Evolutionary conservation across 2,888 invertebrate species (phyloP), one percentile per base, ranked within the genome.

Genomic region (Leucophenga maculata): DNA sequence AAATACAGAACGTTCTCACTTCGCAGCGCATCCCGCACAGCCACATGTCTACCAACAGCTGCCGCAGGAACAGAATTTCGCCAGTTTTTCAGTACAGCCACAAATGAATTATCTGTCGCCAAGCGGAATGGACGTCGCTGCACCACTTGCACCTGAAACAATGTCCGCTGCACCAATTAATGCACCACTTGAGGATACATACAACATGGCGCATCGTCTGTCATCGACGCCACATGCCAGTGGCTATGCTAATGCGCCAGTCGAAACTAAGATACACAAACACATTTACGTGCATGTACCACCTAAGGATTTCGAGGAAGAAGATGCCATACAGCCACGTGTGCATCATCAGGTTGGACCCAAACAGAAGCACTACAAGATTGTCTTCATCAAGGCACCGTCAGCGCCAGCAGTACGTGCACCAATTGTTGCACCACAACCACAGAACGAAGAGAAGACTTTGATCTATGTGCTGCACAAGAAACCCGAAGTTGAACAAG

Each of bases 381-480:
- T 95, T 88, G 95, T 96, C 89, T 95, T 95, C 92, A 95, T 96
- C 90, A 95, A 95, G 91, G 95, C 95, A 65, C 95, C 95, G 78
- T 91, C 94, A 77, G 92, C 94, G 67, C 94, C 94, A 54, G 91
- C 93, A 66, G 93, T 94, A 60, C 93, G 93, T 72, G 93, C 93
- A 0, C 95, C 95, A 75, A 91, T 94, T 74, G 94, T 95, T 77
- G 94, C 95, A 68, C 89, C 93, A 22, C 92, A 93, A 85, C 92
- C 93, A 74, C 94, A 94, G 86, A 94, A 95, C 87, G 94, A 94
- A 89, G 94, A 95, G 88, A 95, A 95, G 90, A 95, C 95, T 64
- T 91, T 95, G 75, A 95, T 95, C 84, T 95, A 95, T 90, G 95
- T 95, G 55, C 89, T 95, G 88, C 95, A 95, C 83, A 95, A 95